phyloP scores from a whole-genome alignment of 2,797 vertebrate species.

The Sebastes paucispinis region DNA sequence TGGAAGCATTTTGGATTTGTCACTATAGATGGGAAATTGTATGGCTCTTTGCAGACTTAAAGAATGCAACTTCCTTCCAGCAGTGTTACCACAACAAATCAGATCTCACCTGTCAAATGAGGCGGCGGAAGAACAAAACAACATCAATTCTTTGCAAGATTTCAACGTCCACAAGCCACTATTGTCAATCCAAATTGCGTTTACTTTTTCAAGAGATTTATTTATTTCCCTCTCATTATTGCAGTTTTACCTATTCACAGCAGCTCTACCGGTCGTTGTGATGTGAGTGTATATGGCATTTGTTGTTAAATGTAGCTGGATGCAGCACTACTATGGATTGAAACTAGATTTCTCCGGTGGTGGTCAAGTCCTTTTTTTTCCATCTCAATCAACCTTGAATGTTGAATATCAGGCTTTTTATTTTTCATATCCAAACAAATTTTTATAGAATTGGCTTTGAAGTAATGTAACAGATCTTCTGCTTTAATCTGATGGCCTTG shows the following conservation, averaged over 20 bases:
- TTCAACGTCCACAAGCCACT: background rate
- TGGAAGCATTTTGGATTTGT: background rate
- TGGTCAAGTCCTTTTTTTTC: background rate
- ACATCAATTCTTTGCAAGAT: background rate
- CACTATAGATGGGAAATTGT: background rate
- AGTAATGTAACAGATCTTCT: background rate
- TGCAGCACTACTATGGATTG: too few relatives aligned
- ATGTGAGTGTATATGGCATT: too few relatives aligned
- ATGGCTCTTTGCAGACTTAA: too few relatives aligned
- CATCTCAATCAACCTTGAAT: background rate
- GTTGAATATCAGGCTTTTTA: background rate
- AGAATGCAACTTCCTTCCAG: background rate
- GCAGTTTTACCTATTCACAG: background rate
- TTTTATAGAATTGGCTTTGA: background rate
- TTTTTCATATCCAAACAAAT: background rate
- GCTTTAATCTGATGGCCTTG: background rate
- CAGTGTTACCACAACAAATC: background rate
- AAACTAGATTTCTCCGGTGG: too few relatives aligned
- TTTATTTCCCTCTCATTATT: background rate
- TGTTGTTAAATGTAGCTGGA: too few relatives aligned
- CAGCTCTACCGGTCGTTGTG: too few relatives aligned
- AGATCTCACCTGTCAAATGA: background rate
- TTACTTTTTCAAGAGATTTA: background rate
- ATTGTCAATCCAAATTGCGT: background rate
- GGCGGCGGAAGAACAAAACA: background rate